Evolutionary conservation across 2,888 invertebrate genomes (phyloP).

Genomic region (Dolichopus griseipennis): DNA sequence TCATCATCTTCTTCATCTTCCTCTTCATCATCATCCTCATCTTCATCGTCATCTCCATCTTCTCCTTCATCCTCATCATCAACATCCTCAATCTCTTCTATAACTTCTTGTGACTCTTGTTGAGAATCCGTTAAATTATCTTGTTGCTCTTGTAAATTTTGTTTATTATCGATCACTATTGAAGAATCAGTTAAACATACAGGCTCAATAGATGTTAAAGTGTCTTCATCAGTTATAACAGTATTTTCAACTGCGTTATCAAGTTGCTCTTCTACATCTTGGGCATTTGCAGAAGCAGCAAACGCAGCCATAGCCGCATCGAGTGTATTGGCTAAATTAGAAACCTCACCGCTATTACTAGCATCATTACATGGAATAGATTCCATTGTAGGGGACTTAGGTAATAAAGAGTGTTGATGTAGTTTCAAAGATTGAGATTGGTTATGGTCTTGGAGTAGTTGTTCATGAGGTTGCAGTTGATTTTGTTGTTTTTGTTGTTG

Average conservation of each 20-base stretch:
- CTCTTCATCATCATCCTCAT: constrained; percentile 29
- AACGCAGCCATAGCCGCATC: constrained; percentile 32
- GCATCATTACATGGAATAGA: constrained; percentile 28
- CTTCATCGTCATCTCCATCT: constrained; percentile 31
- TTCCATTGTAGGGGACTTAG: constrained; percentile 42
- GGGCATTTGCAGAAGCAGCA: constrained; percentile 22
- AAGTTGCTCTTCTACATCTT: constrained; percentile 20
- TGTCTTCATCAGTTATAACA: background rate
- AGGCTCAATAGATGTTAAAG: background rate
- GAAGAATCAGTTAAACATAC: background rate
- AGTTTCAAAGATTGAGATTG: constrained; percentile 21
- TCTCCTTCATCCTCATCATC: constrained; percentile 23
- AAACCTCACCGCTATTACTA: constrained; percentile 12
- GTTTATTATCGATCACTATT: background rate
- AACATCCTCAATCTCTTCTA: constrained; percentile 23
- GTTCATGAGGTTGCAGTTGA: constrained; percentile 21
- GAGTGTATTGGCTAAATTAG: constrained; percentile 16
- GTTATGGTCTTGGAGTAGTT: background rate
- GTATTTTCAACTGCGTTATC: constrained; percentile 13
- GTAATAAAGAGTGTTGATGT: background rate
- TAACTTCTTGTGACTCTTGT: constrained; percentile 23
- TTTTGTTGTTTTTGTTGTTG: background rate
- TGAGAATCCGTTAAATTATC: constrained; percentile 20
- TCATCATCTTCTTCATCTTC: constrained; percentile 25
- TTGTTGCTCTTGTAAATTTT: constrained; percentile 20